phyloP scores from a whole-genome alignment of 2,113 vertebrate genomes.

The Lepus europaeus region DNA sequence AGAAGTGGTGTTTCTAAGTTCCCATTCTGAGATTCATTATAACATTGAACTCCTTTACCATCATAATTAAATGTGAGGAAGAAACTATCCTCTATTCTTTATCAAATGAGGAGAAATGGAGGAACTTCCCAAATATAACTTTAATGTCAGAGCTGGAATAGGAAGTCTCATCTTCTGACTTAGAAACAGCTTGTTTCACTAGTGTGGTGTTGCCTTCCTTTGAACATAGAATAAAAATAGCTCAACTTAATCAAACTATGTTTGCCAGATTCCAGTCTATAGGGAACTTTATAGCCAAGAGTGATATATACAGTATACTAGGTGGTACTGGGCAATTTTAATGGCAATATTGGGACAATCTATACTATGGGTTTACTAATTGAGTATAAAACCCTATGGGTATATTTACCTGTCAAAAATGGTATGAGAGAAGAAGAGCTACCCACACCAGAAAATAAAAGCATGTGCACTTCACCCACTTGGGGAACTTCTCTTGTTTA shows the following conservation, averaged over 20 bases:
- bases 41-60: background rate
- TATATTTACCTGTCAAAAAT: constrained; percentile 45
- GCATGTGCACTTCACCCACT: background rate
- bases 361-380: constrained; percentile 53
- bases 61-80: background rate
- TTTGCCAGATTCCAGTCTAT: constrained; percentile 70
- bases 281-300: constrained; percentile 73
- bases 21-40: background rate
- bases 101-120: background rate
- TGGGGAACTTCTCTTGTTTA: background rate
- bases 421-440: background rate
- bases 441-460: constrained; percentile 34
- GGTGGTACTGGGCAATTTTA: constrained; percentile 42
- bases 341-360: constrained; percentile 65
- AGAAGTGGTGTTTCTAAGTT: background rate
- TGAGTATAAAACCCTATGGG: constrained; percentile 40
- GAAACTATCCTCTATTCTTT: background rate
- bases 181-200: constrained; percentile 55
- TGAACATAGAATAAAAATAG: constrained; percentile 71
- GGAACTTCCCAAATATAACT: constrained; percentile 16
- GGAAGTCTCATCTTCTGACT: constrained; percentile 36
- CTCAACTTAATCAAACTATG: constrained; percentile 66
- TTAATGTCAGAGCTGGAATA: background rate
- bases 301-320: constrained; percentile 40
- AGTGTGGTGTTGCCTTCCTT: constrained; percentile 1